phyloP scores from a whole-genome alignment of 2,113 vertebrate species.

The Pollachius pollachius region DNA sequence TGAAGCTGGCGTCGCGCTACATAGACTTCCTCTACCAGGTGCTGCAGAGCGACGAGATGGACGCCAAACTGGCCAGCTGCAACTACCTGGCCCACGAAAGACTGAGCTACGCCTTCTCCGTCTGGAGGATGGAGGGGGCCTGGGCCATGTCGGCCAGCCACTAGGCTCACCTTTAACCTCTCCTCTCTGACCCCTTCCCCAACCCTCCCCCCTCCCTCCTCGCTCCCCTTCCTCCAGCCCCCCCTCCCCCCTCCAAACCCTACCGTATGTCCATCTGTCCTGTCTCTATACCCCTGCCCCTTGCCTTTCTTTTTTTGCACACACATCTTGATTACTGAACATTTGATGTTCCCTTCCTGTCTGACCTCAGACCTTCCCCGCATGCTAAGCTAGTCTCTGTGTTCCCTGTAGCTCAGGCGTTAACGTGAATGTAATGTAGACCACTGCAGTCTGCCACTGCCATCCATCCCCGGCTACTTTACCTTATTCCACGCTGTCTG shows the following conservation, averaged over 20 bases:
- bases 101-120: conserved; percentile 88
- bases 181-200: conserved; percentile 40
- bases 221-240: conserved; percentile 30
- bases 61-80: conserved; percentile 84
- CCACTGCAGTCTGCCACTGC: conserved; percentile 1
- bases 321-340: neutral
- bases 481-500: conserved; percentile 13
- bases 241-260: conserved; percentile 20
- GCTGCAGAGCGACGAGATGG: conserved; percentile 86
- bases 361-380: conserved; percentile 7
- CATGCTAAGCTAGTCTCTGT: neutral
- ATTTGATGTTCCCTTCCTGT: conserved; percentile 23
- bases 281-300: too few species aligned
- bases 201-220: conserved; percentile 39
- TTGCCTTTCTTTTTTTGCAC: too few species aligned
- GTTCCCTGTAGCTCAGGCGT: conserved; percentile 1
- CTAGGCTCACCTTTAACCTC: conserved; percentile 60
- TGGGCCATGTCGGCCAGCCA: conserved; percentile 87
- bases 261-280: too few species aligned
- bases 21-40: conserved; percentile 90
- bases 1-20: conserved; percentile 86
- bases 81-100: conserved; percentile 86
- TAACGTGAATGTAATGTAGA: neutral
- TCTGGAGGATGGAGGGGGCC: conserved; percentile 91
- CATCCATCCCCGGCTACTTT: conserved; percentile 2